A percentile compares a stretch with the other conserved stretches of the same genome.
phyloP scores from a whole-genome alignment of 2,113 vertebrate genomes.

The Xyrauchen texanus region DNA sequence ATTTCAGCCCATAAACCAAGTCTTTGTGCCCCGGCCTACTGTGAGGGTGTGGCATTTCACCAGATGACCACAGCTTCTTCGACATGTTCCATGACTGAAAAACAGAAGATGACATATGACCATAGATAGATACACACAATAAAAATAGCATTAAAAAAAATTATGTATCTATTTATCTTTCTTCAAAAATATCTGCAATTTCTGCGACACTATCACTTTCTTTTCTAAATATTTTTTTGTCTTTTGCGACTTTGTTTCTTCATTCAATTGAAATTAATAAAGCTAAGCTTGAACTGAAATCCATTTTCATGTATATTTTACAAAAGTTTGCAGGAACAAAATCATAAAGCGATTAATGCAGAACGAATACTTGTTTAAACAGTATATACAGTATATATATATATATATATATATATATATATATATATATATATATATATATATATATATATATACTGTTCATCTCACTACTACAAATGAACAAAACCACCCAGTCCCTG shows the following conservation, averaged over 20 bases:
- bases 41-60: conserved; percentile 17
- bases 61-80: conserved; percentile 51
- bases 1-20: too few relatives aligned
- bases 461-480: too few relatives aligned
- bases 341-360: too few relatives aligned
- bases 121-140: conserved; percentile 9
- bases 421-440: too few relatives aligned
- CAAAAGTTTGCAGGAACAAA: neutral
- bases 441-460: too few relatives aligned
- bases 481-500: too few relatives aligned
- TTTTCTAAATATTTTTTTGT: conserved; percentile 31
- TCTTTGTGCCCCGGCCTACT: conserved; percentile 50
- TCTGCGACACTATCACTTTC: neutral
- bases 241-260: conserved; percentile 30
- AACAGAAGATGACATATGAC: neutral
- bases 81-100: conserved; percentile 56
- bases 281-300: conserved; percentile 40
- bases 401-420: too few relatives aligned
- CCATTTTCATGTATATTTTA: conserved; percentile 3
- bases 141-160: conserved; percentile 26
- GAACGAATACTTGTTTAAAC: too few relatives aligned
- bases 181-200: conserved; percentile 2
- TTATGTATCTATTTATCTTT: conserved; percentile 36
- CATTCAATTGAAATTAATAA: conserved; percentile 51
- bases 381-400: too few relatives aligned